Percentiles rank a stretch among this genome's conserved stretches.
These are phyloP conservation scores for Perodicticus potto DNA, from an alignment of 2,797 vertebrate species.

Conservation along the genomic window DNA sequence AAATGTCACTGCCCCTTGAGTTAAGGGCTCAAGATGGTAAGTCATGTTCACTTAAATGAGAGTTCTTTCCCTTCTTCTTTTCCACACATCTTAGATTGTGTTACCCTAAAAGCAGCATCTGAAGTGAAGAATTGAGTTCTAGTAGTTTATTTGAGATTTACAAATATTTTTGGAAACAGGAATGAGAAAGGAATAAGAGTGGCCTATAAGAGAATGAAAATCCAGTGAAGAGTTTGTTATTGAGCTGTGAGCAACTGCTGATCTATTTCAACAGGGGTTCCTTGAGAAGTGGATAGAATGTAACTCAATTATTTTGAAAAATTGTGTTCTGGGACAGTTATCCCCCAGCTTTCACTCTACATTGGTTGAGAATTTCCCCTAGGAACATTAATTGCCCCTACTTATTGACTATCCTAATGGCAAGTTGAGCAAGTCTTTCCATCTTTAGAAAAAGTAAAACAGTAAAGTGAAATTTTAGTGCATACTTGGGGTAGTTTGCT, in stretches of 20 bases:
- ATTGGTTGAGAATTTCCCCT: conserved; percentile 5
- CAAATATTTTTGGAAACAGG: background rate
- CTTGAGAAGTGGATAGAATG: background rate
- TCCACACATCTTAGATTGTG: background rate
- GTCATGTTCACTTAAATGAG: background rate
- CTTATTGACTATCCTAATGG: background rate
- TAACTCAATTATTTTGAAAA: conserved; percentile 21
- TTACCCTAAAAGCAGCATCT: conserved; percentile 39
- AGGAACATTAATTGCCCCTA: background rate
- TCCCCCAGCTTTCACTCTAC: background rate
- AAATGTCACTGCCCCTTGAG: too few species aligned
- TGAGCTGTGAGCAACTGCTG: background rate
- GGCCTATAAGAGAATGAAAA: background rate
- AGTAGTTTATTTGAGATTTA: background rate
- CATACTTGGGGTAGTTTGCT: background rate
- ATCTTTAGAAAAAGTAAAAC: conserved; percentile 31
- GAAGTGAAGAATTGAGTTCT: background rate
- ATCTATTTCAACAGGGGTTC: background rate
- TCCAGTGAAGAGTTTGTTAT: background rate
- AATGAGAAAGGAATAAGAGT: background rate
- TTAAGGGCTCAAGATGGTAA: conserved; percentile 1
- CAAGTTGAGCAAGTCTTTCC: background rate
- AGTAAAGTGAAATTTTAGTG: conserved; percentile 11
- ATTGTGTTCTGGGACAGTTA: background rate
- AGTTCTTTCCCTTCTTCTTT: background rate